phyloP scores from a whole-genome alignment of 1,140 invertebrate species.

The Pseudachorutes palmiensis region DNA sequence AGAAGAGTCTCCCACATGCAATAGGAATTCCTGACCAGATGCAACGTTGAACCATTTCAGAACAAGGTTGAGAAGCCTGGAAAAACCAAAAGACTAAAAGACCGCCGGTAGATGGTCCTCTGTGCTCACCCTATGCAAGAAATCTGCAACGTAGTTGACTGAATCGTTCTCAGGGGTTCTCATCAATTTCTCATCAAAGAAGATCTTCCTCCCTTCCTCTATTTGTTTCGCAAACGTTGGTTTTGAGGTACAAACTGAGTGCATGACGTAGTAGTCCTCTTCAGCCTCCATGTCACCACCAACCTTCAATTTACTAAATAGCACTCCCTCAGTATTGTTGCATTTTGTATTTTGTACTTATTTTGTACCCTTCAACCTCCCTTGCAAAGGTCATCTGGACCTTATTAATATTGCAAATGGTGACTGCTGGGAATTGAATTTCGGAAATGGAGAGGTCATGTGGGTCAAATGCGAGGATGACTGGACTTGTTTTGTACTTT shows the following conservation, averaged over 20 bases:
- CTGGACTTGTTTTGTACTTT: slow-evolving; percentile 23
- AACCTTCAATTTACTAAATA: not conserved
- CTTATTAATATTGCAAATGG: slow-evolving; percentile 38
- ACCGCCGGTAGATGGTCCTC: not conserved
- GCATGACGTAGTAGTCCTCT: slow-evolving; percentile 1
- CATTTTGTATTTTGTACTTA: not conserved
- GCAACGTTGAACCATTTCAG: slow-evolving; percentile 15
- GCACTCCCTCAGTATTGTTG: not conserved
- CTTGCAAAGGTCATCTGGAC: slow-evolving; percentile 22
- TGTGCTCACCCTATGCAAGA: not conserved
- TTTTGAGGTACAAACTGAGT: not conserved
- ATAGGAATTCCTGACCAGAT: not conserved
- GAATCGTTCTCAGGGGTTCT: not conserved
- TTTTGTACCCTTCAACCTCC: not conserved
- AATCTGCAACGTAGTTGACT: not conserved
- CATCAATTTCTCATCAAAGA: not conserved
- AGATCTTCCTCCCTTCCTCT: not conserved
- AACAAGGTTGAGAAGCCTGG: slow-evolving; percentile 14
- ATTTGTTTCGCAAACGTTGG: not conserved
- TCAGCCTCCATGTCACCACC: not conserved
- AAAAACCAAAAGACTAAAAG: not conserved
- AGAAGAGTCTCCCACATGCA: not conserved
- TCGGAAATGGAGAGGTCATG: slow-evolving; percentile 19
- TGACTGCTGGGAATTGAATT: slow-evolving; percentile 39
- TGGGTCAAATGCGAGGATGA: slow-evolving; percentile 30